Percentiles rank a stretch among this genome's conserved stretches.
Evolutionary conservation across 2,797 vertebrate genomes (phyloP).

Genomic region (Serranus cabrilla): DNA sequence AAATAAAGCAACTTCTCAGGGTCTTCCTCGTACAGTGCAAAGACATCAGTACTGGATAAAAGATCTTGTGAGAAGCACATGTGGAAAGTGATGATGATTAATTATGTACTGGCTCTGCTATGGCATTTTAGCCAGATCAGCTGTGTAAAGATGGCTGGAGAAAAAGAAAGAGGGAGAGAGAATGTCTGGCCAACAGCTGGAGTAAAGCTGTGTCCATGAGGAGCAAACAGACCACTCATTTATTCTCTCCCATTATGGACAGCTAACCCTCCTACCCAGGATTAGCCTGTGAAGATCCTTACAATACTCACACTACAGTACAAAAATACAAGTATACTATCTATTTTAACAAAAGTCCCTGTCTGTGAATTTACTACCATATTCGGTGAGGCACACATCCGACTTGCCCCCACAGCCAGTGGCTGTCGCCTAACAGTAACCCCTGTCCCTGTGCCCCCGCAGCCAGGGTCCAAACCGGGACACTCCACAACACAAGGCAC

Average conservation of each 20-base stretch:
- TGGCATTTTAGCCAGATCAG: constrained; percentile 50
- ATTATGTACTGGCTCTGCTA: constrained; percentile 22
- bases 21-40: neutral
- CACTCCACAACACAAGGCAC: constrained; percentile 62
- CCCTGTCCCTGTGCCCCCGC: constrained; percentile 24
- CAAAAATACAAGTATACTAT: neutral
- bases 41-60: constrained; percentile 11
- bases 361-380: neutral
- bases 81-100: constrained; percentile 42
- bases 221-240: constrained; percentile 54
- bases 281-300: constrained; percentile 10
- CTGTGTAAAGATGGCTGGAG: constrained; percentile 48
- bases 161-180: constrained; percentile 21
- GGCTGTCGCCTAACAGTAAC: constrained; percentile 1
- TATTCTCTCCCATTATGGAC: constrained; percentile 39
- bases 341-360: neutral
- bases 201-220: constrained; percentile 40
- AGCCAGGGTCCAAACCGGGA: constrained; percentile 52
- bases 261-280: constrained; percentile 27
- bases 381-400: neutral
- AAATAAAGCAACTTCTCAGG: neutral
- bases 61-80: constrained; percentile 6
- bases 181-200: constrained; percentile 64
- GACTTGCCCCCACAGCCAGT: constrained; percentile 4
- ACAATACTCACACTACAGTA: neutral